A percentile compares a stretch with the other conserved stretches of the same genome.
phyloP scores from a whole-genome alignment of 2,113 vertebrate genomes.

The Clarias macrocephalus region DNA sequence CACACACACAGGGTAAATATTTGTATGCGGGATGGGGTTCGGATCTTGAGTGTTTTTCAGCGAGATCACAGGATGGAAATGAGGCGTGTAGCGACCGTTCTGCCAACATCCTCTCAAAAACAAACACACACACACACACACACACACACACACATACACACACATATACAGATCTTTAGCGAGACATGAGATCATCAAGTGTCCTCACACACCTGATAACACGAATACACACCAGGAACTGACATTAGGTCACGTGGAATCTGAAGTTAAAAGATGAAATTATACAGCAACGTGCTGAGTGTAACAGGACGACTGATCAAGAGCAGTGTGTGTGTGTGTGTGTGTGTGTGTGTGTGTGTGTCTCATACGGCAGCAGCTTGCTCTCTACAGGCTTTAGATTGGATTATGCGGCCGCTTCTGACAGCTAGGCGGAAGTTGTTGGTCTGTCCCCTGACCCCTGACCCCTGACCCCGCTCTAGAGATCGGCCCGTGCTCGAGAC shows the following conservation, averaged over 20 bases:
- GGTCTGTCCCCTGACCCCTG: neutral
- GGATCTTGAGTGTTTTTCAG: conserved; percentile 9
- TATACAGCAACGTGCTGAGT: neutral
- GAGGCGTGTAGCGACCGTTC: neutral
- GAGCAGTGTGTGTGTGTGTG: neutral
- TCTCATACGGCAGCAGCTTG: neutral
- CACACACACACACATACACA: conserved; percentile 1
- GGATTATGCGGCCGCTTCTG: neutral
- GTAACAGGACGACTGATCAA: neutral
- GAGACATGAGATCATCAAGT: neutral
- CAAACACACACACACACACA: neutral
- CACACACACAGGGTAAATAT: conserved; percentile 57
- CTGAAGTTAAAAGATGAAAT: neutral
- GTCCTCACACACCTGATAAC: neutral
- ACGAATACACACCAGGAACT: neutral
- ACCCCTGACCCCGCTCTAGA: no score
- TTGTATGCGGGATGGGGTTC: conserved; percentile 42
- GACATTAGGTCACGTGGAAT: neutral
- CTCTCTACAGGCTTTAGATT: neutral
- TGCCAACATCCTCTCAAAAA: neutral
- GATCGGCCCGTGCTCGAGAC: no score
- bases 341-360: neutral
- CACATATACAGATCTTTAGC: neutral
- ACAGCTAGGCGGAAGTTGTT: neutral
- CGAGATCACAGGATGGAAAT: conserved; percentile 6